Conservation (phyloP, 2,888 invertebrate genomes). For the Linnaemya vulpina region DNA sequence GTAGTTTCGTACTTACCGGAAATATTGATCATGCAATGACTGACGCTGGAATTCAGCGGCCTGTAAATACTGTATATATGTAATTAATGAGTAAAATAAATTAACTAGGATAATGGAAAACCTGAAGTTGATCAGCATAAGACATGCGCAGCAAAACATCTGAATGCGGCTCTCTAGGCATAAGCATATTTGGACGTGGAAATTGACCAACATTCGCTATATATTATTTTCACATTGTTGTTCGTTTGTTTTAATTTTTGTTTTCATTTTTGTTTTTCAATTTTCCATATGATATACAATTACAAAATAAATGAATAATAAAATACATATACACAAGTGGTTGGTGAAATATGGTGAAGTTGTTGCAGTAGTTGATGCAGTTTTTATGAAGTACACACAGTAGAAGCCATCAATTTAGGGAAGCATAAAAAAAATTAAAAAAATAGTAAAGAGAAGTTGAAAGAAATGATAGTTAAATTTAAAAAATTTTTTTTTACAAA, state of each 20-base stretch:
- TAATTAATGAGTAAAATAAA: constrained; percentile 81
- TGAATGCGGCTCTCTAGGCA: constrained; percentile 83
- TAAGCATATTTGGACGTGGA: constrained; percentile 84
- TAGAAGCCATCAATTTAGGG: constrained; percentile 20
- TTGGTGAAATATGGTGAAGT: constrained; percentile 18
- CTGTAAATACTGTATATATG: constrained; percentile 83
- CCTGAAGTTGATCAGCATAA: constrained; percentile 83
- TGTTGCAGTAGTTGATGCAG: constrained; percentile 11
- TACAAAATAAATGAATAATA: constrained; percentile 24
- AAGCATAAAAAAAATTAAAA: constrained; percentile 21
- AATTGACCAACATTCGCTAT: constrained; percentile 83
- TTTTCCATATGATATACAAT: constrained; percentile 7
- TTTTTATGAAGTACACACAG: constrained; percentile 12
- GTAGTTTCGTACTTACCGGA: constrained; percentile 79
- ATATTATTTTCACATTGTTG: constrained; percentile 34
- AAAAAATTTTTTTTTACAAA: not conserved
- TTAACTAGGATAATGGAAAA: constrained; percentile 79
- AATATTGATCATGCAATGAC: constrained; percentile 83
- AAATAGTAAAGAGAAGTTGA: constrained; percentile 37
- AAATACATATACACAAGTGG: constrained; percentile 1
- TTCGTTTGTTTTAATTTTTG: not conserved
- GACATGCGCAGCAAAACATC: constrained; percentile 83
- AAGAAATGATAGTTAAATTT: not conserved
- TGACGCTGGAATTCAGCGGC: constrained; percentile 83
- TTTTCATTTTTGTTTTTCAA: constrained; percentile 10